A percentile compares a stretch with the other conserved stretches of the same genome.
Evolutionary conservation across 2,113 vertebrate species (phyloP).

Genomic region (Campylomormyrus numenius): DNA sequence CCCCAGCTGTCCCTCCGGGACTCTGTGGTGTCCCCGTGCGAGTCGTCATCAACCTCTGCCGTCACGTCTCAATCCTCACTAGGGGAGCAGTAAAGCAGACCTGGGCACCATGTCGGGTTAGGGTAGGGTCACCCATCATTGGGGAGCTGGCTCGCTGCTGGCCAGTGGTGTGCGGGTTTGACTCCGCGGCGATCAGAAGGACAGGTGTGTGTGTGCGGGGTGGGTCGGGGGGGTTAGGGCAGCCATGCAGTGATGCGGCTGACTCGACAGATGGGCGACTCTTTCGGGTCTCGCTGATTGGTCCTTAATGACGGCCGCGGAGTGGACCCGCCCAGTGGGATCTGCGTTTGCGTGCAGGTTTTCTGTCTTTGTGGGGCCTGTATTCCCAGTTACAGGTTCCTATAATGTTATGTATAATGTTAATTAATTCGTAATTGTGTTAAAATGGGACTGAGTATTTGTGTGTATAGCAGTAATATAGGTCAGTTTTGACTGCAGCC

Average conservation of each 20-base stretch:
- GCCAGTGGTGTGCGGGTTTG: neutral
- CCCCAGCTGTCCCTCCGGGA: neutral
- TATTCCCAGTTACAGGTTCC: neutral
- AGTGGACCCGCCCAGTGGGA: neutral
- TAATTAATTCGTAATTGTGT: neutral
- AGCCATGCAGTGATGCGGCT: neutral
- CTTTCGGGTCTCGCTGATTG: neutral
- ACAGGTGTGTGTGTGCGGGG: neutral
- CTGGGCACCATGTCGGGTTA: neutral
- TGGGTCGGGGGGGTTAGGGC: too few species aligned
- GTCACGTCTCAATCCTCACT: neutral
- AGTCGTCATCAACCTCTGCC: neutral
- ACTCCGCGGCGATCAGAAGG: neutral
- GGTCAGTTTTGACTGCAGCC: neutral
- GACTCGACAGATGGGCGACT: neutral
- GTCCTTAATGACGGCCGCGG: neutral
- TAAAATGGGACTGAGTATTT: neutral
- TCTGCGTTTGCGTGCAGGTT: neutral
- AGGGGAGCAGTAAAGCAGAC: neutral
- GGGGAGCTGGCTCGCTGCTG: neutral
- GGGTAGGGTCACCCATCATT: neutral
- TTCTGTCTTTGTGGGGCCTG: neutral
- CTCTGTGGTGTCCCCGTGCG: neutral
- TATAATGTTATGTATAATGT: neutral
- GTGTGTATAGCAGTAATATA: neutral